Evolutionary conservation across 2,888 invertebrate species (phyloP).

Genomic region (Pteria penguin): DNA sequence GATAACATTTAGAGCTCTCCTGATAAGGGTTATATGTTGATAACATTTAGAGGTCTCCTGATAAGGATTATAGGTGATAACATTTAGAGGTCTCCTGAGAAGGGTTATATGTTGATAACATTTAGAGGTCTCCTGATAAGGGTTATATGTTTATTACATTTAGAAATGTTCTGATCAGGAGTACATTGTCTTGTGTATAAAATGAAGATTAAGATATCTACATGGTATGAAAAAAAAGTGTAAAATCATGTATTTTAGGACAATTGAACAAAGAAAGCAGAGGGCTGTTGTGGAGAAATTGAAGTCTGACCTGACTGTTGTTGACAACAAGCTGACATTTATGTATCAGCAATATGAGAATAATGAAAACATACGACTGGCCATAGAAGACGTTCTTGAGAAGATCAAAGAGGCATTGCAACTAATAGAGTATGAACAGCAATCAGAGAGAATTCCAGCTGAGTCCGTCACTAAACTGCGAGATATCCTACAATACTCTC

Average conservation of each 20-base stretch:
- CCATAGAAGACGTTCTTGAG: conserved; percentile 5
- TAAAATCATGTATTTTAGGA: not conserved
- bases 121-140: no score
- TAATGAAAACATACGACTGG: not conserved
- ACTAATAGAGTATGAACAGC: conserved; percentile 3
- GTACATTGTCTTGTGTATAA: no score
- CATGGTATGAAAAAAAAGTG: not conserved
- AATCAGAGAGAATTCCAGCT: not conserved
- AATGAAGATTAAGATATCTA: no score
- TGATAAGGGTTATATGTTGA: no score
- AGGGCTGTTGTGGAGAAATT: conserved; percentile 21
- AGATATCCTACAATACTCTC: conserved; percentile 10
- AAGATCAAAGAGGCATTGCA: conserved; percentile 13
- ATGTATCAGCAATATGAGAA: conserved; percentile 26
- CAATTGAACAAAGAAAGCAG: conserved; percentile 1
- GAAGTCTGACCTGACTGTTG: conserved; percentile 15
- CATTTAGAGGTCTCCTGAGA: no score
- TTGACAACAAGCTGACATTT: conserved; percentile 20
- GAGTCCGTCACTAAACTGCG: not conserved
- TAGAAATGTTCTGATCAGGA: no score
- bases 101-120: no score
- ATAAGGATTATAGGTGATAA: no score
- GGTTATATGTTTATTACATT: no score
- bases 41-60: no score
- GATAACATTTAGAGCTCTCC: no score